Conservation (phyloP, 2,888 invertebrate species). For the Euplexia lucipara region DNA sequence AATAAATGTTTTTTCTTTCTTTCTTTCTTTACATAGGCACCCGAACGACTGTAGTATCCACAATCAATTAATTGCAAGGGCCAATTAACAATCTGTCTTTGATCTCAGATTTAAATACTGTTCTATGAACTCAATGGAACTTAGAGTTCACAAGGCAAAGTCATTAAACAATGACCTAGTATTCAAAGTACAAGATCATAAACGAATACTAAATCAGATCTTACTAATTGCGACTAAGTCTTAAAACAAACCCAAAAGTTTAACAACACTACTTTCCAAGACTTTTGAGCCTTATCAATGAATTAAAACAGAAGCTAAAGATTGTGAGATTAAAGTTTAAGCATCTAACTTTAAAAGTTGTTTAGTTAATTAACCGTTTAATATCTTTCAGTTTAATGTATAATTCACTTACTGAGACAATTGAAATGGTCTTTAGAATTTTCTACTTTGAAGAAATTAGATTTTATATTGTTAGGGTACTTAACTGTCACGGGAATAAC, state of each 20-base stretch:
- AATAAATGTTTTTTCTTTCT: no score
- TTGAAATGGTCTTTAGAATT: conserved; percentile 37
- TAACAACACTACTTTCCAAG: conserved; percentile 20
- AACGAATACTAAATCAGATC: neutral
- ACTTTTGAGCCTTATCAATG: conserved; percentile 30
- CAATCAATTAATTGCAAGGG: no score
- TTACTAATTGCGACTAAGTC: conserved; percentile 21
- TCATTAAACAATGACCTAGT: neutral
- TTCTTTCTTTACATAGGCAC: no score
- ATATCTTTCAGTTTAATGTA: conserved; percentile 36
- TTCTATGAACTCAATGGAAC: neutral
- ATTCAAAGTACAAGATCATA: conserved; percentile 13
- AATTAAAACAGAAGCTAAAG: conserved; percentile 29
- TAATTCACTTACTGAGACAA: conserved; percentile 32
- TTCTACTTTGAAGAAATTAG: conserved; percentile 3
- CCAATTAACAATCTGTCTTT: neutral
- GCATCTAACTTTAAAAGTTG: conserved; percentile 39
- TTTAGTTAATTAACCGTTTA: conserved; percentile 48
- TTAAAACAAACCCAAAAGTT: conserved; percentile 11
- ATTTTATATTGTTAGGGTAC: neutral
- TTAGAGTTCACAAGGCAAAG: neutral
- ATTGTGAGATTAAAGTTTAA: conserved; percentile 46
- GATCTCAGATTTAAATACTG: conserved; percentile 3
- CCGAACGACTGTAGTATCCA: no score
- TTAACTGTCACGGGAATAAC: neutral